phyloP scores from a whole-genome alignment of 2,797 vertebrate species.

The Sebastes itinus region DNA sequence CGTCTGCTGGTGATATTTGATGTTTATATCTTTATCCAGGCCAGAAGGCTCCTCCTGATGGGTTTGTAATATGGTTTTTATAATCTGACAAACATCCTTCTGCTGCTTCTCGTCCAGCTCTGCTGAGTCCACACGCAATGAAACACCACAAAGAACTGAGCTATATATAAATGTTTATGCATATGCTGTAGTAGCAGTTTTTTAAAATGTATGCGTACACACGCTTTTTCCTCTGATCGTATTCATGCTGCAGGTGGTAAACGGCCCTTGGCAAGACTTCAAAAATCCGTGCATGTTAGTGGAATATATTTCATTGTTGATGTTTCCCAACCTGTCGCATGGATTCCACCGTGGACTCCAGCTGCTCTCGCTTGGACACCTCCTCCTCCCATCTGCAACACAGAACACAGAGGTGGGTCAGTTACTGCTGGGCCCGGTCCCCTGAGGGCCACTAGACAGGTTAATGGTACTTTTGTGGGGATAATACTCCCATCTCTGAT shows the following conservation, averaged over 20 bases:
- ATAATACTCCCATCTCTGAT: conserved; percentile 63
- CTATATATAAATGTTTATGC: conserved; percentile 11
- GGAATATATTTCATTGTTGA: conserved; percentile 6
- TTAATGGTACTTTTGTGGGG: conserved; percentile 63
- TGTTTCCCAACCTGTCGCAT: conserved; percentile 89
- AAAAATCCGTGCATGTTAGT: conserved; percentile 3
- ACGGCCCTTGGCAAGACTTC: background rate
- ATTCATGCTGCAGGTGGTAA: background rate
- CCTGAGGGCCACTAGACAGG: conserved; percentile 39
- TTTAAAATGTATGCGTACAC: background rate
- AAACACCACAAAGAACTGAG: background rate
- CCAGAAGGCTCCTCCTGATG: conserved; percentile 47
- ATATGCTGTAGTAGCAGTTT: conserved; percentile 26
- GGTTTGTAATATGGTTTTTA: conserved; percentile 56
- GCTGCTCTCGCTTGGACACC: conserved; percentile 87
- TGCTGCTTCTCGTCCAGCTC: conserved; percentile 14
- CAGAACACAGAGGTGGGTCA: conserved; percentile 70
- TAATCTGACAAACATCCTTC: conserved; percentile 43
- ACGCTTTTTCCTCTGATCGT: background rate
- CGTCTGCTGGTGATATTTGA: conserved; percentile 27
- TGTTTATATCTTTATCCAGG: conserved; percentile 42
- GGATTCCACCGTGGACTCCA: conserved; percentile 91
- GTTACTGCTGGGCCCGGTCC: conserved; percentile 38
- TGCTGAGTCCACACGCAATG: conserved; percentile 5
- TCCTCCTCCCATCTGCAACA: conserved; percentile 96